phyloP scores from a whole-genome alignment of 1,140 invertebrate species.

The Drosophila littoralis region DNA sequence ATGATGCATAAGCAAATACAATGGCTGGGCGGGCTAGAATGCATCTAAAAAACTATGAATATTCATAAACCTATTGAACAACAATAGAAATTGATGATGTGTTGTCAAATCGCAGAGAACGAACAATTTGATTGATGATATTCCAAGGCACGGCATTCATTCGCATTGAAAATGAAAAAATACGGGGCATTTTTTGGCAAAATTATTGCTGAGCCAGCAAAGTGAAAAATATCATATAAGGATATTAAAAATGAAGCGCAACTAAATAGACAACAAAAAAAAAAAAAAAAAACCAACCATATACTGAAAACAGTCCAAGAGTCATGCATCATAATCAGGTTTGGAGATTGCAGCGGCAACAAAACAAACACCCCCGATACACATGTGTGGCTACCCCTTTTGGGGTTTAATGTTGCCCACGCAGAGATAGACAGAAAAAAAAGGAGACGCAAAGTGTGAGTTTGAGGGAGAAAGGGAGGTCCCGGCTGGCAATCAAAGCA shows the following conservation, averaged over 20 bases:
- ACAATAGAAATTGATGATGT: constrained; percentile 82
- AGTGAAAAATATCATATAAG: constrained; percentile 53
- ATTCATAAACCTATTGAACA: constrained; percentile 80
- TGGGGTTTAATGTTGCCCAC: constrained; percentile 46
- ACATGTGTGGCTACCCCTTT: constrained; percentile 50
- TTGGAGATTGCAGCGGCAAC: constrained; percentile 7
- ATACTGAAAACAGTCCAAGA: constrained; percentile 8
- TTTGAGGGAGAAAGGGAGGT: constrained; percentile 18
- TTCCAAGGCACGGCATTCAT: constrained; percentile 9
- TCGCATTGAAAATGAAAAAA: constrained; percentile 49
- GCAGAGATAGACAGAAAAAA: constrained; percentile 60
- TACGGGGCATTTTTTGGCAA: constrained; percentile 36
- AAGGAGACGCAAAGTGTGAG: background rate
- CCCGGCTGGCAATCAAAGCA: constrained; percentile 73
- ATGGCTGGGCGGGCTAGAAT: constrained; percentile 38
- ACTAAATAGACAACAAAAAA: constrained; percentile 41
- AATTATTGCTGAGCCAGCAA: constrained; percentile 50
- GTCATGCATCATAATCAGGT: constrained; percentile 80
- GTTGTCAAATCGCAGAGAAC: constrained; percentile 68
- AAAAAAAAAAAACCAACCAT: background rate
- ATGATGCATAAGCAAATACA: constrained; percentile 66
- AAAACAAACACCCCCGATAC: constrained; percentile 54
- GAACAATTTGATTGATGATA: constrained; percentile 70
- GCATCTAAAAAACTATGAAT: constrained; percentile 75
- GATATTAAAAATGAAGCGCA: constrained; percentile 58